Evolutionary conservation across 2,797 vertebrate genomes (phyloP), one percentile per base, ranked within the genome.

Genomic region (Adelosebastes latens): DNA sequence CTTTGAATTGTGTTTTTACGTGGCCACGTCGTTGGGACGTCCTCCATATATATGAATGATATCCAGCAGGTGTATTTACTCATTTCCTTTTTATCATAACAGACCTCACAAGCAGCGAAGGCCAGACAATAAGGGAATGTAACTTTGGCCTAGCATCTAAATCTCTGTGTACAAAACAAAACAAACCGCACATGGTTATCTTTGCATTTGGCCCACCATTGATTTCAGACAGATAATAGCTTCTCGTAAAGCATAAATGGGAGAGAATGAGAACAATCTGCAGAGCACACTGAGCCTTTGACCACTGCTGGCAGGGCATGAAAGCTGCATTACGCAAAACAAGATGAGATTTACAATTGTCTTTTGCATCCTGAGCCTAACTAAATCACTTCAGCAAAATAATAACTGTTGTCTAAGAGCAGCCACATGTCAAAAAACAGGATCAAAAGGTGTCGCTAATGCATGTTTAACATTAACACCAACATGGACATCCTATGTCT

Each of bases 261-360:
- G 36, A 63, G 36, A 63, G 62, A 78, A 73, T 62, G 25, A 60
- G 32, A 84, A 84, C 69, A 82, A 32, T 80, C 22, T 86, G 82
- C 58, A 63, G 24, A 65, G n/a, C 65, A 66, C 62, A 10, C 52
- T 53, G 29, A 46, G 72, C 42, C 73, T 27, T 65, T 67, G 62
- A 75, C 66, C 56, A 29, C 62, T 8, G 69, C 70, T 81, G 78
- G 79, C 81, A 79, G 36, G 64, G 6, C 52, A 70, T 87, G 72
- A 81, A 86, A 72, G 79, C 78, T 62, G 56, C 52, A 61, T 56
- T 36, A 70, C 20, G 6, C 59, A 60, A 75, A 87, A 56, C 29
- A 49, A 62, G 16, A 80, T 72, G 53, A 73, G 64, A 42, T 71
- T 67, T 29, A 49, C 6, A 34, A 75, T 46, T 53, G 32, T 53